These are phyloP conservation scores for Galerucella nymphaeae DNA, from an alignment of 2,888 invertebrate species.

Conservation along the genomic window DNA sequence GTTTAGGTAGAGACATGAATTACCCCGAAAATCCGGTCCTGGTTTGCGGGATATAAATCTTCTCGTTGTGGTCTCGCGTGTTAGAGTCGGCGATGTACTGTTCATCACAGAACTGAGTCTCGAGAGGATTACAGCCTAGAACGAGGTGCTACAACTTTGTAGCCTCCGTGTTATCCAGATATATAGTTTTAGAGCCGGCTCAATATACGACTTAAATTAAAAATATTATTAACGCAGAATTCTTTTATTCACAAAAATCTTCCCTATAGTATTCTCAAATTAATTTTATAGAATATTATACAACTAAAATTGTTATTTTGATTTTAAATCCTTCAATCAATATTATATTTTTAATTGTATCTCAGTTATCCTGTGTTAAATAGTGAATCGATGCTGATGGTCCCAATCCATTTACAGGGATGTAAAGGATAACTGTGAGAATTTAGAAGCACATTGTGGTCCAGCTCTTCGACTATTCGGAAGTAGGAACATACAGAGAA, in stretches of 20 bases:
- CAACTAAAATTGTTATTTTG: too few relatives aligned
- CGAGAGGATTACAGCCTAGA: slow-evolving; percentile 45
- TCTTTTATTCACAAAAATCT: neutral
- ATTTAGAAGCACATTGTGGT: neutral
- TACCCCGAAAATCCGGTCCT: slow-evolving; percentile 31
- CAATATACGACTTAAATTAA: neutral
- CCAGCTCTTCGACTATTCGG: neutral
- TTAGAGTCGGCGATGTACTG: slow-evolving; percentile 53
- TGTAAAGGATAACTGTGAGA: neutral
- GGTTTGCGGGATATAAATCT: slow-evolving; percentile 51
- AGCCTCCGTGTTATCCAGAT: slow-evolving; percentile 37
- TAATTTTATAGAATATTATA: too few relatives aligned
- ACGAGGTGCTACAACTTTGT: slow-evolving; percentile 49
- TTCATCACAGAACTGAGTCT: slow-evolving; percentile 52
- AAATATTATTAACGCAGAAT: neutral
- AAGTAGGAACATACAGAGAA: slow-evolving; percentile 32
- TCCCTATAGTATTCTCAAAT: too few relatives aligned
- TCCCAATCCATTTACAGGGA: neutral
- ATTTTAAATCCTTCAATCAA: too few relatives aligned
- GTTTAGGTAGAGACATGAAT: slow-evolving; percentile 23
- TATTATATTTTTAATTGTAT: neutral
- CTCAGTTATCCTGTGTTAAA: neutral
- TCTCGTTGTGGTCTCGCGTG: slow-evolving; percentile 49
- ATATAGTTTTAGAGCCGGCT: slow-evolving; percentile 16
- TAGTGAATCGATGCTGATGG: neutral